Conservation (phyloP, 2,113 vertebrate species). For the Grus americana region DNA sequence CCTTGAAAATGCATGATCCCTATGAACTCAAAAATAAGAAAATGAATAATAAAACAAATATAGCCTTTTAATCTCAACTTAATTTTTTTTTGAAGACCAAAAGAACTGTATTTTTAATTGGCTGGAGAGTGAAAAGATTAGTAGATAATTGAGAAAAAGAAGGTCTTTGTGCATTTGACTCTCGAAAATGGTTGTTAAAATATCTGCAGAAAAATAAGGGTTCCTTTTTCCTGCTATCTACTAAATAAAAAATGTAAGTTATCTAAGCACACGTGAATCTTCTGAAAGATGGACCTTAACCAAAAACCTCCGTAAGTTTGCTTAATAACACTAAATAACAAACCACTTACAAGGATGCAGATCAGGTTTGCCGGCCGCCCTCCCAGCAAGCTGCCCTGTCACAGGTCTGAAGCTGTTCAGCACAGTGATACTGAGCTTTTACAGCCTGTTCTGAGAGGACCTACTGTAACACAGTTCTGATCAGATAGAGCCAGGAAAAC, state of each 20-base stretch:
- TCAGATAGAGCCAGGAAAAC: neutral
- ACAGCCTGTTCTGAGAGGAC: neutral
- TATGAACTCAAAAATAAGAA: neutral
- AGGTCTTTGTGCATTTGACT: neutral
- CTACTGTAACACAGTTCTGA: neutral
- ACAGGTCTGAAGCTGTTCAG: neutral
- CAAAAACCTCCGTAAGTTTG: neutral
- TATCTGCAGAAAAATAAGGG: neutral
- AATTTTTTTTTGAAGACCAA: neutral
- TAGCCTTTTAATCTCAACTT: neutral
- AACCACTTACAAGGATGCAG: fast-evolving
- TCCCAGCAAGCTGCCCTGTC: neutral
- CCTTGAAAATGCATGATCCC: neutral
- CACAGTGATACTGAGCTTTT: neutral
- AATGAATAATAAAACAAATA: neutral
- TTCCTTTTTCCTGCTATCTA: neutral
- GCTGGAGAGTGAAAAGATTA: neutral
- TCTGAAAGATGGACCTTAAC: neutral
- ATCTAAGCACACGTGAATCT: neutral
- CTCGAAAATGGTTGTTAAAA: fast-evolving
- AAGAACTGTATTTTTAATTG: neutral
- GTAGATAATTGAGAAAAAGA: neutral
- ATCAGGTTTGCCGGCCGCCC: neutral
- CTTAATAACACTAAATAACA: neutral
- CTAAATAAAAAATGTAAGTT: neutral